Evolutionary conservation across 2,797 vertebrate genomes (phyloP), one percentile per base, ranked within the genome.

Genomic region (Eleutherodactylus coqui): DNA sequence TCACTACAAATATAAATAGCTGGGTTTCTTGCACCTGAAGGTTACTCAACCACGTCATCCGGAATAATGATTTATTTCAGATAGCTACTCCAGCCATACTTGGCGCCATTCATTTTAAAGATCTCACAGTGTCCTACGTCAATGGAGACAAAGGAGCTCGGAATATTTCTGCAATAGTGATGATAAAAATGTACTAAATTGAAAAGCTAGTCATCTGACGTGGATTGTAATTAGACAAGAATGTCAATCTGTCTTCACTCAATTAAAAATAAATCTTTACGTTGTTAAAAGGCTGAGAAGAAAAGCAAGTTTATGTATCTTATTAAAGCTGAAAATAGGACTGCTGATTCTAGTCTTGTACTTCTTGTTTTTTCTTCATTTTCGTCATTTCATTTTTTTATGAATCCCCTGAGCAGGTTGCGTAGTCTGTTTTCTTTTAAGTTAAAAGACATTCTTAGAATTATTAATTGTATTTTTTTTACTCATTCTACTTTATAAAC

Each of bases 1-100:
- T 80, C 82, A 43, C 67, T 67, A 64, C 55, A 75, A 84, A 62
- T 83, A 87, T 51, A 87, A 79, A 87, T 84, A 87, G 82, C 86
- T 51, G 49, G 24, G n/a, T 72, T 87, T 80, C 78, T 75, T 64
- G 76, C 86, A 87, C 86, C 86, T 87, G 86, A 73, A 83, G 38
- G 51, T 84, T 80, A 41, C 75, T 84, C 43, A 75, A 62, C 67
- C 45, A 84, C 86, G 69, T 87, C 86, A 87, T 43, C 29, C 5
- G 34, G 76, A 53, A 29, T 72, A 51, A 21, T 84, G 82, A 87
- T 84, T 80, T 75, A 87, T 84, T 67, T 79, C 62, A 79, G 69
- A 84, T 84, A 87, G 51, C 75, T 58, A 45, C 38, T 36, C 32
- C 58, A 43, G 34, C 13, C 47, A 49, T 27, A 60, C 72, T 79